phyloP scores from a whole-genome alignment of 2,888 invertebrate species.

The Dynastes maya region DNA sequence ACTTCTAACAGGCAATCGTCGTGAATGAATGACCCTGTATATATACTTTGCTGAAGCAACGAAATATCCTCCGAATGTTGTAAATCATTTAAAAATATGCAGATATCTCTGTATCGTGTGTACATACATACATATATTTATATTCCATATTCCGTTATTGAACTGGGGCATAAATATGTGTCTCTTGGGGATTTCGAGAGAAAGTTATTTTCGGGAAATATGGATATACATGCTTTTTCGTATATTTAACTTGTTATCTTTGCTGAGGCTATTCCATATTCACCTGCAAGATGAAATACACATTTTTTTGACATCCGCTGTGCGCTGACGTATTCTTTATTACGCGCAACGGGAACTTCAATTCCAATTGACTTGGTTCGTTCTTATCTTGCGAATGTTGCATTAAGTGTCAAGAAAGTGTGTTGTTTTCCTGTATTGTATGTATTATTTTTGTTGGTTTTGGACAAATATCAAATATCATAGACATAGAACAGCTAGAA shows the following conservation, averaged over 20 bases:
- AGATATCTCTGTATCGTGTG: constrained; percentile 12
- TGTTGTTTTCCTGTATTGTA: no score
- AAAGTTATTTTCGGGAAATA: constrained; percentile 27
- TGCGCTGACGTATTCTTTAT: not conserved
- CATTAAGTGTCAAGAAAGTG: not conserved
- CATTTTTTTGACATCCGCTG: not conserved
- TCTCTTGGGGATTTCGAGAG: constrained; percentile 24
- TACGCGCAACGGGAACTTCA: not conserved
- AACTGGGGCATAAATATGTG: constrained; percentile 35
- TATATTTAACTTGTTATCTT: constrained; percentile 33
- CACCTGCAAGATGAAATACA: not conserved
- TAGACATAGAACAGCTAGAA: no score
- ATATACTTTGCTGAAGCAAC: not conserved
- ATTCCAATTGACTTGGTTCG: not conserved
- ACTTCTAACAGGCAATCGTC: no score
- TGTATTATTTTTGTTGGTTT: no score
- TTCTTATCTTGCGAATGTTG: not conserved
- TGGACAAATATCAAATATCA: no score
- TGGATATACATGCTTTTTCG: constrained; percentile 13
- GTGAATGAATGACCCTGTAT: no score
- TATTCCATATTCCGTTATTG: constrained; percentile 35
- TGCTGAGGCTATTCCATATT: constrained; percentile 8
- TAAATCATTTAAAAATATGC: constrained; percentile 27
- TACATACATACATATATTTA: constrained; percentile 31
- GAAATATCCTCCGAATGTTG: not conserved